Base-by-base conservation (phyloP, 2,888 invertebrate genomes). In the Rhogogaster chlorosoma region DNA sequence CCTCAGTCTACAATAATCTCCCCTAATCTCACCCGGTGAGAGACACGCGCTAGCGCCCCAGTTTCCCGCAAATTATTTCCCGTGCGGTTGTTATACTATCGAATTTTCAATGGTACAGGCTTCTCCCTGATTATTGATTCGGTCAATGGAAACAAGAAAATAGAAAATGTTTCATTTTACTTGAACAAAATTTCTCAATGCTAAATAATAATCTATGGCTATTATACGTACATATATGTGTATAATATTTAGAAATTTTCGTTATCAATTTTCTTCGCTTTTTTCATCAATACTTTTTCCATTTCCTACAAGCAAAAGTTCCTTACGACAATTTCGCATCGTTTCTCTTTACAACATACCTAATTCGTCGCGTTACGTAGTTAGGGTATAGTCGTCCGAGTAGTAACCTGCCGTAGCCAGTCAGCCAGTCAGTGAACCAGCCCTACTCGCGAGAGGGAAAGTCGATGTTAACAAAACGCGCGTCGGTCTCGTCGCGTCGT, bases 1-100 rank as follows among this genome's bases (percentile, higher is more conserved):
- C 26, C 61, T 32, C 15, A 18, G 73, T 73, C 38, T 38, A 42
- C 42, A 42, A 42, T 73, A 73, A 73, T 73, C 73, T 73, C 38
- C 73, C 73, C 73, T 73, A 73, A 73, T 73, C 73, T 42, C 22
- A n/a, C 38, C 61, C 61, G 61, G 26, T 22, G 26, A 26, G 61
- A 61, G 61, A 61, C 61, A 61, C 61, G 61, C 61, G 61, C 26
- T 61, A 61, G 26, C 61, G 61, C 61, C 61, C 61, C 61, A 61
- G 61, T 61, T 61, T 61, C 26, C 61, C 61, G 10, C 22, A 12
- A 26, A 61, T 61, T n/a, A 53, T 53, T 53, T 18, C 7, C 49
- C 49, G 49, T n/a, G 9, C 5, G n/a, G 7, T n/a, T 53, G 53
- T 53, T 53, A 53, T 7, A n/a, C 53, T n/a, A 6, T 53, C 18